Conservation (phyloP, 2,888 invertebrate genomes). For the Lathronympha strigana region DNA sequence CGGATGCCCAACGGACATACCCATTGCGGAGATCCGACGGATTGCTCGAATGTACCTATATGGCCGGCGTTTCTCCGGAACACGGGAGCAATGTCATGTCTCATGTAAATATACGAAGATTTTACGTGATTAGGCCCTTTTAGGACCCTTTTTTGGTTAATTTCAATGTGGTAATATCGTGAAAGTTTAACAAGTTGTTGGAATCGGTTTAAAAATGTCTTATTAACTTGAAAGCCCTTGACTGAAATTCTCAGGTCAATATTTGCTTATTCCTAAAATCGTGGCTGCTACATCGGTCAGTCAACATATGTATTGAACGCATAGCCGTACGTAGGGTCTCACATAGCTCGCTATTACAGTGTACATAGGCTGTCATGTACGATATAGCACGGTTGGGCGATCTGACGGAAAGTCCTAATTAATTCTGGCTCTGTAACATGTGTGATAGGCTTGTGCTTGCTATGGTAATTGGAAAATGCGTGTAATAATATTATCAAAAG, state of each 20-base stretch:
- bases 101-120: no score
- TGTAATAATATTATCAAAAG: background rate
- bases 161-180: no score
- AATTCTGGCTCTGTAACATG: conserved; percentile 17
- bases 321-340: conserved; percentile 11
- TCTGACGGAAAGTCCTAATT: conserved; percentile 34
- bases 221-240: background rate
- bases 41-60: no score
- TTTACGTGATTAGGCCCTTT: no score
- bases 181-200: no score
- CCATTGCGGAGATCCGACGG: no score
- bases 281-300: conserved; percentile 19
- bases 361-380: conserved; percentile 33
- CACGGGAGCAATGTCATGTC: no score
- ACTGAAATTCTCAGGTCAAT: background rate
- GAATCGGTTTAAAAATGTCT: background rate
- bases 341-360: conserved; percentile 7
- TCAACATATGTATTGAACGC: conserved; percentile 20
- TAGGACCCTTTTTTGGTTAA: no score
- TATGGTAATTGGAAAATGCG: background rate
- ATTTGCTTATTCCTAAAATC: conserved; percentile 7
- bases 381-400: conserved; percentile 32
- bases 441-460: background rate
- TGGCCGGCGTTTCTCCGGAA: no score
- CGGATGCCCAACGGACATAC: no score